Conservation (phyloP, 2,113 vertebrate genomes). For the Thomomys bottae region DNA sequence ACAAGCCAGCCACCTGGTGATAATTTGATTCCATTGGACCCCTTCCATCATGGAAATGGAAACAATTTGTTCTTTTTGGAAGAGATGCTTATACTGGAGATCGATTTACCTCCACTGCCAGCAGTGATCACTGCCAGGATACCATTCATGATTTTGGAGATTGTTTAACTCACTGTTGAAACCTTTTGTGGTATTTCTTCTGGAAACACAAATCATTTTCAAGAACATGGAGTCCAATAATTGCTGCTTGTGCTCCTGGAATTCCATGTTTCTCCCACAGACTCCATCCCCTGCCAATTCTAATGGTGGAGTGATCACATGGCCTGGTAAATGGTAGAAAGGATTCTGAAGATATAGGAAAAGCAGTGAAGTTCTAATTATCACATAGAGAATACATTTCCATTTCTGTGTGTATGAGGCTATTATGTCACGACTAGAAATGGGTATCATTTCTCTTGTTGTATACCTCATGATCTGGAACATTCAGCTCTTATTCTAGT, state of each 20-base stretch:
- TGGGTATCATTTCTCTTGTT: not conserved
- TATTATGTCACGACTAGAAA: not conserved
- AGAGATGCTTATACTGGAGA: not conserved
- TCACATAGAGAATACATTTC: not conserved
- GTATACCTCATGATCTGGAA: not conserved
- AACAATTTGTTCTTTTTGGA: slow-evolving; percentile 44
- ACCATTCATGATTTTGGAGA: slow-evolving; percentile 9
- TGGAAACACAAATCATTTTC: not conserved
- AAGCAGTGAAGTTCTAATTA: not conserved
- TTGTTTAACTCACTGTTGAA: not conserved
- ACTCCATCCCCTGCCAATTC: not conserved
- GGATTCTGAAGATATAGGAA: not conserved
- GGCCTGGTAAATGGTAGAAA: not conserved
- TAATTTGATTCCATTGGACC: not conserved
- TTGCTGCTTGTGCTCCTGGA: not conserved
- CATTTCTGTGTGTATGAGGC: not conserved
- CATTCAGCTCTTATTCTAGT: not conserved
- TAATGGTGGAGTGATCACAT: not conserved
- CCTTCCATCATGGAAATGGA: slow-evolving; percentile 19
- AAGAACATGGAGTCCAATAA: not conserved
- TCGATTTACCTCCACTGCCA: slow-evolving; percentile 24
- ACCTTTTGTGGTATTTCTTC: not conserved
- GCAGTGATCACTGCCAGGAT: not conserved
- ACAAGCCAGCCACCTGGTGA: slow-evolving; percentile 49
- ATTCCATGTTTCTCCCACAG: not conserved